phyloP scores from a whole-genome alignment of 2,797 vertebrate species.

The Poeciliopsis paucimaculata region DNA sequence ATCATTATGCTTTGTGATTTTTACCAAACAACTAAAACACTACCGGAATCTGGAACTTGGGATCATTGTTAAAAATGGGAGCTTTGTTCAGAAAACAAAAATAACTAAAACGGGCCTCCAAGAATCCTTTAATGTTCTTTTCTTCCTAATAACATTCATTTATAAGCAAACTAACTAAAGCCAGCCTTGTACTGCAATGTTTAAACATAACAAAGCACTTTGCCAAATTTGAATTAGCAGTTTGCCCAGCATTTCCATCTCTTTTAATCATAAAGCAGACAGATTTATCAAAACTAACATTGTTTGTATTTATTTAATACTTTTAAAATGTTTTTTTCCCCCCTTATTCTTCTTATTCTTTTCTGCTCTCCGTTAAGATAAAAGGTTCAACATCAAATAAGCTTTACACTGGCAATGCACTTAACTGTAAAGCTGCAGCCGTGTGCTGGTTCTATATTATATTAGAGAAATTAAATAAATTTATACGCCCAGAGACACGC shows the following conservation, averaged over 20 bases:
- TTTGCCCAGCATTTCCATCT: not conserved
- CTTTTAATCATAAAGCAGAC: slow-evolving; percentile 7
- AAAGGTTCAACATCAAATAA: slow-evolving; percentile 13
- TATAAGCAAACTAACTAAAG: not conserved
- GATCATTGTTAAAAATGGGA: not conserved
- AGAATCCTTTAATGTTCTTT: not conserved
- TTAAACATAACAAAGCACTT: slow-evolving; percentile 1
- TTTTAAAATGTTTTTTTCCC: not conserved
- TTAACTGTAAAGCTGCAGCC: not conserved
- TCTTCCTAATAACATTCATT: not conserved
- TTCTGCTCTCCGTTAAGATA: not conserved
- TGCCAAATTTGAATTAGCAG: not conserved
- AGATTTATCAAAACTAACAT: not conserved
- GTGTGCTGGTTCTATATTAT: slow-evolving; percentile 13
- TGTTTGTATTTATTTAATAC: not conserved
- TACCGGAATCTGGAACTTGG: not conserved
- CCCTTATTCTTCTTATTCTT: not conserved
- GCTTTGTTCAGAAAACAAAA: not conserved
- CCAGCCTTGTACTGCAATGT: not conserved
- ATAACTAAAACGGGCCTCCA: not conserved
- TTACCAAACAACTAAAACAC: not conserved
- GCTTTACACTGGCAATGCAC: not conserved
- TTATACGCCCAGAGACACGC: slow-evolving; percentile 4
- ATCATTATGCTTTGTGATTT: not conserved
- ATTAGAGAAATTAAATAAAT: slow-evolving; percentile 17